Base-by-base conservation (phyloP, 1,140 invertebrate species). In the Pseudomyrmex concolor region DNA sequence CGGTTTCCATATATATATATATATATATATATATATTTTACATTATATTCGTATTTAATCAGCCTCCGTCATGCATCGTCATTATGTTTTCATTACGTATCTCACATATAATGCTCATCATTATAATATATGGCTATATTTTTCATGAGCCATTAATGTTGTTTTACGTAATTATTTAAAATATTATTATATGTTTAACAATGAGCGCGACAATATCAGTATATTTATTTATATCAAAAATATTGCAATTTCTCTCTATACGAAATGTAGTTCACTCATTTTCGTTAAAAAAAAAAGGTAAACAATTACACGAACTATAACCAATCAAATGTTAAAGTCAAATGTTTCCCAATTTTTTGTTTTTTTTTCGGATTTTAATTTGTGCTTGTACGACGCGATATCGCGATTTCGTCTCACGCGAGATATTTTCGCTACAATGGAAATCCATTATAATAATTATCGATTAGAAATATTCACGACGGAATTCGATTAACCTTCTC, bases 11-110 rank as follows among this genome's bases (percentile, higher is more conserved):
- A 5, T 34, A 34, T 0, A 34, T 34, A 34, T 34, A 25, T 25
- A 25, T 34, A 34, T 5, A 34, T 34, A 34, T 34, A 34, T 34
- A 7, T 7, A 34, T 70, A 78, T 78, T 78, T 70, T 70, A 70
- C 59, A 70, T 19, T 70, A 48, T 57, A 78, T 78, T n/a, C 43
- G 68, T 68, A 78, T 78, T 78, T 78, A 78, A 78, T 78, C 51
- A 43, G 19, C 19, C 66, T 25, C 54, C 57, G 51, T 25, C n/a
- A 78, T 17, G 34, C 34, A 45, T 48, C 43, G 10, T 43, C 17
- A 70, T 78, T 78, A 78, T 48, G 51, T 70, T 70, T 70, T 70
- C 76, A 70, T 78, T 78, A 70, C 3, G 34, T 43, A 19, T 13
- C 17, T 51, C 50, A 51, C 13, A 51, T 66, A 67, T 67, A 67